A percentile compares a stretch with the other conserved stretches of the same genome.
Conservation (phyloP, 2,797 vertebrate genomes). For the Pipistrellus kuhlii region DNA sequence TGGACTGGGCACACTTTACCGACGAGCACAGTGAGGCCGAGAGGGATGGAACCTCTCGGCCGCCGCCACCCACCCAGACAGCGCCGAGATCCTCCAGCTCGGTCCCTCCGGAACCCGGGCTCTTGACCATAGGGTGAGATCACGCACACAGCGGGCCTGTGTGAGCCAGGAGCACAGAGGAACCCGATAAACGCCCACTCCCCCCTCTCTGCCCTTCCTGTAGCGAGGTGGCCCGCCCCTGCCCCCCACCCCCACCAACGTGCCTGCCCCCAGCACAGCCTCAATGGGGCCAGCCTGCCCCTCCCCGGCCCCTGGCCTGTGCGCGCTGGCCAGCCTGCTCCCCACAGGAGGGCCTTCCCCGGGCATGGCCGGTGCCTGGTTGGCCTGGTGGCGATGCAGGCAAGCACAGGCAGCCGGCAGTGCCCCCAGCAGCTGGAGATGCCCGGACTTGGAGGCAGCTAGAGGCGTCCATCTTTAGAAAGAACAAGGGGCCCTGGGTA, state of each 20-base stretch:
- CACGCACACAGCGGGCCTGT: background rate
- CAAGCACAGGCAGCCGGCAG: too few relatives aligned
- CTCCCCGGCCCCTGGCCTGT: background rate
- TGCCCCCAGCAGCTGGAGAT: fast-evolving
- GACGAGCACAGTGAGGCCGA: background rate
- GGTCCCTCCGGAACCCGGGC: fast-evolving
- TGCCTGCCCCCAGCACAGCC: background rate
- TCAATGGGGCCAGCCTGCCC: background rate
- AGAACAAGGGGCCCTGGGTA: background rate
- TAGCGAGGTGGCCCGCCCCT: background rate
- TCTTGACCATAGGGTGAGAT: background rate
- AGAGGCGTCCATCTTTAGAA: background rate
- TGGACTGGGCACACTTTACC: background rate
- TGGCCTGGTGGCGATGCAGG: fast-evolving
- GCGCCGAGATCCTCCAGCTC: background rate
- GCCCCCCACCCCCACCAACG: background rate
- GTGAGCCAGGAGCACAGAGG: background rate
- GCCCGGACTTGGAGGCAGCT: background rate
- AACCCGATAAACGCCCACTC: background rate
- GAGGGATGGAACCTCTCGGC: background rate
- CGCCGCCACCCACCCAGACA: background rate
- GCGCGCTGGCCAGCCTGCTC: background rate
- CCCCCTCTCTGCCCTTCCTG: background rate
- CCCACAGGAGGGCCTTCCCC: background rate
- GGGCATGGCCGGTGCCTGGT: fast-evolving